Conservation (phyloP, 2,113 vertebrate species). For the Cygnus buccinator region DNA sequence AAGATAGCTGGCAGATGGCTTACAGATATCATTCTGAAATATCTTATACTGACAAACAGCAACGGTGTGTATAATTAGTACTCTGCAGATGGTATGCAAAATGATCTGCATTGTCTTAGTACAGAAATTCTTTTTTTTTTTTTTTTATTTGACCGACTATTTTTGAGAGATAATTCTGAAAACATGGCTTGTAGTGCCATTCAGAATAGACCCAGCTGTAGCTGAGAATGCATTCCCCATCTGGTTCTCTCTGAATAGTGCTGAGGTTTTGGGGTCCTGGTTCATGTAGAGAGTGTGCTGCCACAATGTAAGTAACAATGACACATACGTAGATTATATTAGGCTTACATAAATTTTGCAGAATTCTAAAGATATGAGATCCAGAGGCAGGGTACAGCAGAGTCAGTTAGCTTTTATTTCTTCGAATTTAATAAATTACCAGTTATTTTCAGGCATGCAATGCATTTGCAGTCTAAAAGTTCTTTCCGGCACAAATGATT, state of each 20-base stretch:
- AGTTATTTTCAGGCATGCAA: neutral
- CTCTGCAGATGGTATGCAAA: conserved; percentile 71
- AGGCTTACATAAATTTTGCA: neutral
- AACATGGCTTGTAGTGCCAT: neutral
- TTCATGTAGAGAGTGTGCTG: rapidly evolving
- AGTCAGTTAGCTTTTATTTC: neutral
- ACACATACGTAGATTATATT: neutral
- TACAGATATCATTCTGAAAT: conserved; percentile 77
- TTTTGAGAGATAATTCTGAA: conserved; percentile 61
- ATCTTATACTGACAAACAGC: conserved; percentile 77
- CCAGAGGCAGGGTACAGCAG: neutral
- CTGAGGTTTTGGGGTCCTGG: neutral
- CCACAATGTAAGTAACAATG: neutral
- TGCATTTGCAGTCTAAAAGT: neutral
- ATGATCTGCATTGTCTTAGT: conserved; percentile 57
- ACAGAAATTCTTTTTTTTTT: neutral
- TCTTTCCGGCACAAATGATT: neutral
- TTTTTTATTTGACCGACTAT: conserved; percentile 30
- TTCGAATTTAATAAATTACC: neutral
- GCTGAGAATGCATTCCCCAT: neutral
- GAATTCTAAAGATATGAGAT: neutral
- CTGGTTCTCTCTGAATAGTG: neutral
- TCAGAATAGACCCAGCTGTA: neutral
- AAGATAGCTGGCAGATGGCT: conserved; percentile 77
- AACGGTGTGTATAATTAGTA: conserved; percentile 75